Evolutionary conservation across 1,140 invertebrate genomes (phyloP).

Genomic region (Magallana gigas): DNA sequence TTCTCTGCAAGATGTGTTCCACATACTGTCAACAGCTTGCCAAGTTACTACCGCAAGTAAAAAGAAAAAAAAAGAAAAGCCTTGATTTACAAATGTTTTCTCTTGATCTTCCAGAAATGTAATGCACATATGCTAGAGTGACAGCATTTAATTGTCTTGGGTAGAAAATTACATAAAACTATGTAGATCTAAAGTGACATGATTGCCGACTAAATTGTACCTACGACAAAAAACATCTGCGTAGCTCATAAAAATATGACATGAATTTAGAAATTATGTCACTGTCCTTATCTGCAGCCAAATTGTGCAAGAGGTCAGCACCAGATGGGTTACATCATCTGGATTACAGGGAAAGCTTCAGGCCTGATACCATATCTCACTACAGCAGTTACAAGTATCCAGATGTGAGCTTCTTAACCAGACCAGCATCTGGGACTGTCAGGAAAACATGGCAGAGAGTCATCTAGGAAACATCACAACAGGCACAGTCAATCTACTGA

Average conservation of each 20-base stretch:
- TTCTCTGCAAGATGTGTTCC: background rate
- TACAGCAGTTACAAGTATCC: background rate
- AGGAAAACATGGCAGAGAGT: background rate
- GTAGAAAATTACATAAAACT: conserved; percentile 17
- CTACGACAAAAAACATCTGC: conserved; percentile 12
- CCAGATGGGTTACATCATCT: conserved; percentile 5
- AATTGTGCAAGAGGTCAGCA: conserved; percentile 9
- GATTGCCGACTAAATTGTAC: background rate
- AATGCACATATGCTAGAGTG: background rate
- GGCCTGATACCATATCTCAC: background rate
- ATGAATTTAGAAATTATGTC: background rate
- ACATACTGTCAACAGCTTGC: background rate
- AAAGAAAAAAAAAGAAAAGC: background rate
- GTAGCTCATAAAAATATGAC: background rate
- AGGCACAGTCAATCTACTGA: too few species aligned
- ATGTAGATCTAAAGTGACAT: conserved; percentile 9
- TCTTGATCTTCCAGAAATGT: background rate
- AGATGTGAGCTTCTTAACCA: background rate
- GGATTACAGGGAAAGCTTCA: background rate
- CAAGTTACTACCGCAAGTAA: background rate
- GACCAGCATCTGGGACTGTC: background rate
- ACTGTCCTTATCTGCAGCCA: background rate
- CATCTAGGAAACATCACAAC: background rate
- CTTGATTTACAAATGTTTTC: background rate
- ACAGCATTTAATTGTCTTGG: background rate